These are phyloP conservation scores for Zaprionus obscuricornis DNA, from an alignment of 2,888 invertebrate genomes.

Conservation along the genomic window DNA sequence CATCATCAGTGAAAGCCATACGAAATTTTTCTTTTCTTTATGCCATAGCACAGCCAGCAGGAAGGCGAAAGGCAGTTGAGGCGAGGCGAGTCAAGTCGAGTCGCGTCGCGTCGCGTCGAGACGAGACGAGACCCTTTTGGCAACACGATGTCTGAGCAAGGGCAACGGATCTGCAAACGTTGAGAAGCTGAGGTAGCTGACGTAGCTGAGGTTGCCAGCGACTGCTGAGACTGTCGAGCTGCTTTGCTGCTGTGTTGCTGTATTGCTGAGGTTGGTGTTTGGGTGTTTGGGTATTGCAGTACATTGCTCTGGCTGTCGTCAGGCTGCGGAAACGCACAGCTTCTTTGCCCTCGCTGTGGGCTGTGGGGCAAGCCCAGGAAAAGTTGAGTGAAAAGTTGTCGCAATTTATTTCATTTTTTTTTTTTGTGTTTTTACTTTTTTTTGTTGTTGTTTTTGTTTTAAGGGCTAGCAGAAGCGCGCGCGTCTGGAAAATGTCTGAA, in stretches of 20 bases:
- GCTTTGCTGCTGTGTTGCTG: neutral
- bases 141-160: constrained; percentile 28
- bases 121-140: constrained; percentile 64
- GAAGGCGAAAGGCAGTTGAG: constrained; percentile 25
- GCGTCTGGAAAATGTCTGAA: constrained; percentile 79
- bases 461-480: constrained; percentile 65
- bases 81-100: constrained; percentile 7
- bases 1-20: constrained; percentile 57
- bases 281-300: too few relatives aligned
- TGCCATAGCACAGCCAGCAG: constrained; percentile 71
- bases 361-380: constrained; percentile 62
- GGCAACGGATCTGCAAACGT: neutral
- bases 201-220: constrained; percentile 10
- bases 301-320: constrained; percentile 55
- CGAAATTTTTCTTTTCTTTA: constrained; percentile 78
- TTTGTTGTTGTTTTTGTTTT: constrained; percentile 27
- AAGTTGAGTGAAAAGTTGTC: constrained; percentile 73
- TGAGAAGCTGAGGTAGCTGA: constrained; percentile 42
- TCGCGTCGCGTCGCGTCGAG: constrained; percentile 18
- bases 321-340: constrained; percentile 72
- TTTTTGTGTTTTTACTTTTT: constrained; percentile 36
- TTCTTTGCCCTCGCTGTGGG: constrained; percentile 76
- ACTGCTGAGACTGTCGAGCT: constrained; percentile 4
- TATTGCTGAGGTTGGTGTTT: constrained; percentile 9
- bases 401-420: constrained; percentile 45